A percentile compares a stretch with the other conserved stretches of the same genome.
phyloP scores from a whole-genome alignment of 2,797 vertebrate species.

The Alauda arvensis region DNA sequence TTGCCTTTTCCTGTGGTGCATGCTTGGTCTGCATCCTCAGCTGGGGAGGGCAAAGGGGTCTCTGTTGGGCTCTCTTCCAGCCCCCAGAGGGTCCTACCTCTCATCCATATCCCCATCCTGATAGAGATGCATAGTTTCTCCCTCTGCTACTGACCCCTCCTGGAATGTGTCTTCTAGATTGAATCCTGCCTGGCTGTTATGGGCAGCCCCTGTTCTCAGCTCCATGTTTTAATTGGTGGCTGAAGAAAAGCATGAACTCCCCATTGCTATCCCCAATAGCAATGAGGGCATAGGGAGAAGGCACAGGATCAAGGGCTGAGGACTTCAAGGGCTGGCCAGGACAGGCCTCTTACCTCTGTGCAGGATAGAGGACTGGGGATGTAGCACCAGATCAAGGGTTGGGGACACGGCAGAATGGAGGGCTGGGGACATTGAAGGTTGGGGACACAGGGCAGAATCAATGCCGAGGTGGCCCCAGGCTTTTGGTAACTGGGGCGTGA shows the following conservation, averaged over 20 bases:
- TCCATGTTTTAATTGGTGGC: not conserved
- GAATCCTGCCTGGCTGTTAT: not conserved
- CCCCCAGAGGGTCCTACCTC: not conserved
- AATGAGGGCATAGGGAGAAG: not conserved
- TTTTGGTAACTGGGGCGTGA: constrained; percentile 22
- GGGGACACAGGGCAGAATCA: not conserved
- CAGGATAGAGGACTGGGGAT: not conserved
- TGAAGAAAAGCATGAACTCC: not conserved
- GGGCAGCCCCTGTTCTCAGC: not conserved
- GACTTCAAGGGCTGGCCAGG: not conserved
- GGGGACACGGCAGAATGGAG: not conserved
- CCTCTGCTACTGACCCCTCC: not conserved
- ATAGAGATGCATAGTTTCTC: not conserved
- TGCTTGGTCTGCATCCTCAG: not conserved
- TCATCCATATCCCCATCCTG: not conserved
- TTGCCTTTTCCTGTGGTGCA: not conserved
- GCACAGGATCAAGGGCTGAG: not conserved
- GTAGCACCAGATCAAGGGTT: not conserved
- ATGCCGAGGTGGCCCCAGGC: not conserved
- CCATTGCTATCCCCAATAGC: not conserved
- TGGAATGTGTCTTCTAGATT: not conserved
- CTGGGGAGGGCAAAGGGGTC: not conserved
- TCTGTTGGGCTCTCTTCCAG: not conserved
- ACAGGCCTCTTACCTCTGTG: not conserved
- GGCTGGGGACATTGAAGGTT: not conserved